Evolutionary conservation across 2,797 vertebrate genomes (phyloP).

Genomic region (Sebastes glaucus): DNA sequence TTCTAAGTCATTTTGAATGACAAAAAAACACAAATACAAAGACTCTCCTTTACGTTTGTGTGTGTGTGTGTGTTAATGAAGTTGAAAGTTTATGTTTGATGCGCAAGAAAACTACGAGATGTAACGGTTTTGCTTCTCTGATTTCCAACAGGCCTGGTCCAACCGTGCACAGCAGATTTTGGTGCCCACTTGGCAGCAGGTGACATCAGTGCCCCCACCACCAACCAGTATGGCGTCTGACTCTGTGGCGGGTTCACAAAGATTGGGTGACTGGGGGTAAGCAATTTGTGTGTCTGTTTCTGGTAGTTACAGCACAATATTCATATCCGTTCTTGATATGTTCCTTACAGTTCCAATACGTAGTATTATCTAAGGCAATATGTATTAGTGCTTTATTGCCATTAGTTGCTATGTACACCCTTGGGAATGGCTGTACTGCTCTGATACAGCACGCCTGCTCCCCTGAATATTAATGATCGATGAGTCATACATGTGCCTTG

Average conservation of each 20-base stretch:
- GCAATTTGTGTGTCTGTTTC: conserved; percentile 50
- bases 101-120: neutral
- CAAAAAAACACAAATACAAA: neutral
- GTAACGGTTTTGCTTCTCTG: neutral
- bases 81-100: neutral
- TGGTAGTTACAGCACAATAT: neutral
- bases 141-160: conserved; percentile 88
- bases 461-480: conserved; percentile 72
- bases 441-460: conserved; percentile 35
- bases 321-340: neutral
- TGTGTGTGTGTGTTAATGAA: neutral
- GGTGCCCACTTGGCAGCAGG: conserved; percentile 96
- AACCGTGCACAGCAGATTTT: conserved; percentile 93
- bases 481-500: conserved; percentile 71
- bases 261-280: conserved; percentile 97
- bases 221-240: conserved; percentile 89
- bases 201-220: conserved; percentile 89
- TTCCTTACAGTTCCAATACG: neutral
- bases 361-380: neutral
- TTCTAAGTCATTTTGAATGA: neutral
- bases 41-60: neutral
- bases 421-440: conserved; percentile 23
- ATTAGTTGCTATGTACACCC: conserved; percentile 24
- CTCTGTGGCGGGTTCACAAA: conserved; percentile 88
- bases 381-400: conserved; percentile 16